Base-by-base conservation (phyloP, 2,888 invertebrate genomes). In the Baccha elongata region DNA sequence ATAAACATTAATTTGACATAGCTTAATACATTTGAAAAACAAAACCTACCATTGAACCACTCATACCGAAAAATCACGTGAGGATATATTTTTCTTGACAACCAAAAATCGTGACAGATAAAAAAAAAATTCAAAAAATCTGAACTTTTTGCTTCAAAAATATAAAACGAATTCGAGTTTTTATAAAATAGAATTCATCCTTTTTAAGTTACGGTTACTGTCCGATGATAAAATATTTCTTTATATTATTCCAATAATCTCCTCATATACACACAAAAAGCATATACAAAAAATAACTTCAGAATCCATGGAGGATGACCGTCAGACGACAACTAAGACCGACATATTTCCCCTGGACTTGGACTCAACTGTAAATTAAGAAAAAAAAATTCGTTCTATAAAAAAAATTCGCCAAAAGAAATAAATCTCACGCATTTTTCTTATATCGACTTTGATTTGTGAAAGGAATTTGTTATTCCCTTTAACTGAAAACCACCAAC, bases 171-270 rank as follows among this genome's bases (percentile, higher is more conserved):
- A 69, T 75, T 40, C 62, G 53, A 62, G 44, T 68, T 75, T 62
- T 69, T 75, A 17, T 35, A 52, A n/a, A 52, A 42, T 11, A 35
- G 10, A 4, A 23, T 23, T 23, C 23, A 37, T 26, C 68, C 75
- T 52, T 81, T 75, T 75, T 75, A 52, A 75, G 42, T 75, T 71
- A 75, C 68, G 48, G 53, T 62, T 23, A 35, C 15, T 17, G 42
- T 19, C 65, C 80, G 71, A 84, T 80, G 79, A 80, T 84, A 84
- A 85, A 85, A 84, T 84, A 85, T 85, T 85, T 85, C 85, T 85
- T 85, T 75, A 85, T 85, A 85, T 85, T 81, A 81, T 85, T 75
- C 68, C 75, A 84, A 58, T 85, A 85, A 84, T 76, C 76, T 48
- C 64, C 19, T 64, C 55, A 15, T 21, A 42, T 48, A 48, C 32